Percentiles rank a stretch among this genome's conserved stretches.
These are phyloP conservation scores for Popillia japonica DNA, from an alignment of 1,140 invertebrate species.

Conservation along the genomic window DNA sequence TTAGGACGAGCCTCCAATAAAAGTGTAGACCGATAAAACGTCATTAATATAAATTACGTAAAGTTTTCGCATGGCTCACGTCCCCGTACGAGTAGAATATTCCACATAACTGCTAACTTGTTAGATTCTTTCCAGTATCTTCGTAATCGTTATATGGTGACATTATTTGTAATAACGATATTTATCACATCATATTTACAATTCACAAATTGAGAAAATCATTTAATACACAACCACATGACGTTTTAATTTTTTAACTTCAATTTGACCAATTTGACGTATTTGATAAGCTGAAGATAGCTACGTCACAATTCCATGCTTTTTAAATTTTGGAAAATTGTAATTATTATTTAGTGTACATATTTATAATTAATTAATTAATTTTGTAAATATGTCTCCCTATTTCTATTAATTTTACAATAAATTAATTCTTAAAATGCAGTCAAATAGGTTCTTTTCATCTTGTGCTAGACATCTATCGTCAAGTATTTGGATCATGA, in stretches of 20 bases:
- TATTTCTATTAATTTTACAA: too few species aligned
- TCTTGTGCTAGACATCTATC: too few species aligned
- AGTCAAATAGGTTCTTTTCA: too few species aligned
- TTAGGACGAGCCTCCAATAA: slow-evolving; percentile 32
- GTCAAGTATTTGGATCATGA: too few species aligned
- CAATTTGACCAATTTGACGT: not conserved
- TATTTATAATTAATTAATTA: too few species aligned
- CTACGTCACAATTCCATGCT: not conserved
- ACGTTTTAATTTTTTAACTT: not conserved
- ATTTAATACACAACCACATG: not conserved
- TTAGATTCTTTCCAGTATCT: not conserved
- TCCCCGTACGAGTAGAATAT: not conserved
- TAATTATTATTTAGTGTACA: not conserved
- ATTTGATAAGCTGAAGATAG: not conserved
- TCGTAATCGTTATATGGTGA: not conserved
- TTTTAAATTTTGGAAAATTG: not conserved
- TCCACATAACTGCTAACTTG: not conserved
- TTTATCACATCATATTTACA: not conserved
- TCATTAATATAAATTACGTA: slow-evolving; percentile 20
- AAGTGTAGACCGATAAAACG: not conserved
- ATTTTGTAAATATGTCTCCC: too few species aligned
- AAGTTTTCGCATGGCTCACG: not conserved
- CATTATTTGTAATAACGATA: not conserved
- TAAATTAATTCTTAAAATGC: too few species aligned
- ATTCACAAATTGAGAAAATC: not conserved